A percentile compares a stretch with the other conserved stretches of the same genome.
Evolutionary conservation across 2,888 invertebrate species (phyloP).

Genomic region (Poecilobothrus nobilitatus): DNA sequence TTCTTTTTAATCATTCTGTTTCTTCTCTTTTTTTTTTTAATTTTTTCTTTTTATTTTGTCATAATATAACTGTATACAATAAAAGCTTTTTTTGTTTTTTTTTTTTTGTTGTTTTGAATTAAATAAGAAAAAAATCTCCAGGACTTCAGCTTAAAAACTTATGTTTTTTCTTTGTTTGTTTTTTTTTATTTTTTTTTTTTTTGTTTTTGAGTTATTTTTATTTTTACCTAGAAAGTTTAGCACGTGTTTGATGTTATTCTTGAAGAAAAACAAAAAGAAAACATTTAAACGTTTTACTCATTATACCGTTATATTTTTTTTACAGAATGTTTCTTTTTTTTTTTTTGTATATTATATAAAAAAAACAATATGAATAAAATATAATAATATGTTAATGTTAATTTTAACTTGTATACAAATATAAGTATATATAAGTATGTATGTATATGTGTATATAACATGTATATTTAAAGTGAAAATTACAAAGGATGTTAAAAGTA

Average conservation of each 20-base stretch:
- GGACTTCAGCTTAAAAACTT: conserved; percentile 1
- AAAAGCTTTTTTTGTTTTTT: not conserved
- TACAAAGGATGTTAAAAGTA: too few species aligned
- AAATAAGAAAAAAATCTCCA: not conserved
- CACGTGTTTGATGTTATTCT: not conserved
- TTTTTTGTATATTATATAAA: conserved; percentile 7
- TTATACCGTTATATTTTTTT: too few species aligned
- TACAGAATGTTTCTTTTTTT: too few species aligned
- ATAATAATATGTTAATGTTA: too few species aligned
- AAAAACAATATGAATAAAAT: too few species aligned
- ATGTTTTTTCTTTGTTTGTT: not conserved
- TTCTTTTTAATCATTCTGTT: not conserved
- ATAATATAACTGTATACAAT: too few species aligned
- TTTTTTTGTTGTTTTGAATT: not conserved
- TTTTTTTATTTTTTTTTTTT: not conserved
- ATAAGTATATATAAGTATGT: too few species aligned
- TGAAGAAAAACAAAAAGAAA: not conserved
- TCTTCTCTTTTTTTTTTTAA: too few species aligned
- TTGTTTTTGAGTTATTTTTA: not conserved
- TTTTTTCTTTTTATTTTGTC: not conserved
- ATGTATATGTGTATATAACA: too few species aligned
- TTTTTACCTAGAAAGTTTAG: not conserved
- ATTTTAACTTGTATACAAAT: too few species aligned
- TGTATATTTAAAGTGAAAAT: too few species aligned
- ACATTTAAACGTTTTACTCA: too few species aligned